Evolutionary conservation across 2,113 vertebrate species (phyloP).

Genomic region (Antennarius striatus): DNA sequence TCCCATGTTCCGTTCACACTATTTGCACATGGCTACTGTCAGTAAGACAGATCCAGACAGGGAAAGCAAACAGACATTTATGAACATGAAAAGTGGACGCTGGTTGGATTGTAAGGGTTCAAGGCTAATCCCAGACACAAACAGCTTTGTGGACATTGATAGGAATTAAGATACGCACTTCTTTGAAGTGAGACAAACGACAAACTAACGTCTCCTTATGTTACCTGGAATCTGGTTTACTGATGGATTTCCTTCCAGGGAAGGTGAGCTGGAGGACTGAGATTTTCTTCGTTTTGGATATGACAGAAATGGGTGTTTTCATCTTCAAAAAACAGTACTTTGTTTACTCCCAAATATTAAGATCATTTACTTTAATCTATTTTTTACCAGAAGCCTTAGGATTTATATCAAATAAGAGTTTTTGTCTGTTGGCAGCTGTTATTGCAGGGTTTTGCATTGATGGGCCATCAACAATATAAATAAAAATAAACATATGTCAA

Average conservation of each 20-base stretch:
- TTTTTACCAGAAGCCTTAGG: background rate
- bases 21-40: conserved; percentile 20
- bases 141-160: conserved; percentile 52
- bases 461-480: no score
- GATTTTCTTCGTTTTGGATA: conserved; percentile 9
- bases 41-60: conserved; percentile 29
- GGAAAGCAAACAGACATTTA: conserved; percentile 13
- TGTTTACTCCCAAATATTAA: background rate
- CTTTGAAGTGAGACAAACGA: conserved; percentile 29
- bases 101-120: conserved; percentile 8
- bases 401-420: background rate
- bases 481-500: no score
- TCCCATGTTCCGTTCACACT: conserved; percentile 45
- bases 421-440: no score
- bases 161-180: conserved; percentile 53
- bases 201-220: conserved; percentile 14
- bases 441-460: no score
- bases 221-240: background rate
- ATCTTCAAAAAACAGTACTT: conserved; percentile 8
- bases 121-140: conserved; percentile 38
- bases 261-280: conserved; percentile 5
- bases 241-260: background rate
- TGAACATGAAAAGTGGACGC: conserved; percentile 1
- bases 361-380: background rate
- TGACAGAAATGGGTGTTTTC: conserved; percentile 2